Conservation (phyloP, 2,797 vertebrate genomes). For the Trachops cirrhosus region DNA sequence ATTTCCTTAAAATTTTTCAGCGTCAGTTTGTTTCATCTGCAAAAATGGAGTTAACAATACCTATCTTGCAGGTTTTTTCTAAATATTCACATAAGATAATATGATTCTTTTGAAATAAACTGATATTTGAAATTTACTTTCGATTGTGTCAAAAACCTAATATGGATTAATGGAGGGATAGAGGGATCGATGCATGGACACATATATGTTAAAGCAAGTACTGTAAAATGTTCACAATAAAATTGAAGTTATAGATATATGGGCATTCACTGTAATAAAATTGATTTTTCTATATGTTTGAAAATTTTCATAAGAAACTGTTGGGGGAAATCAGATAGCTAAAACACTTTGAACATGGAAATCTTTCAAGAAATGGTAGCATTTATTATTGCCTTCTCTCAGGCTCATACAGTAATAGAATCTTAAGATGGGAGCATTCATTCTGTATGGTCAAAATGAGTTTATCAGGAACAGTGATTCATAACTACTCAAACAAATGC, state of each 20-base stretch:
- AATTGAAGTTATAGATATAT: background rate
- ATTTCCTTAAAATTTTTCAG: constrained; percentile 30
- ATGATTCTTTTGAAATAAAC: background rate
- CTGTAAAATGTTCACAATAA: background rate
- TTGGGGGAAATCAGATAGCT: constrained; percentile 27
- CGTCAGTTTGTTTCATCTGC: background rate
- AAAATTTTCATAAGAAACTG: background rate
- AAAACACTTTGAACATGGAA: background rate
- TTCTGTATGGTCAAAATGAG: background rate
- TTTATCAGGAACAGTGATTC: constrained; percentile 7
- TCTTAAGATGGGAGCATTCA: background rate
- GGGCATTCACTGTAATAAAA: background rate
- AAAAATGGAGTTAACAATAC: constrained; percentile 28
- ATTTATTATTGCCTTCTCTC: background rate
- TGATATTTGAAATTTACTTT: background rate
- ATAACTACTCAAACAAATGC: background rate
- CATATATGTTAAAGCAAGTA: background rate
- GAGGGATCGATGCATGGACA: background rate
- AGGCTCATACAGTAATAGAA: background rate
- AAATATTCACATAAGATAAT: constrained; percentile 19
- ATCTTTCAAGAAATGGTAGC: background rate
- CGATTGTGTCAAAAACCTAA: background rate
- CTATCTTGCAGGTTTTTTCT: background rate
- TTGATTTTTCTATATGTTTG: constrained; percentile 9
- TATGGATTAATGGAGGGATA: background rate